Base-by-base conservation (phyloP, 2,888 invertebrate species). In the Melanophora roralis region DNA sequence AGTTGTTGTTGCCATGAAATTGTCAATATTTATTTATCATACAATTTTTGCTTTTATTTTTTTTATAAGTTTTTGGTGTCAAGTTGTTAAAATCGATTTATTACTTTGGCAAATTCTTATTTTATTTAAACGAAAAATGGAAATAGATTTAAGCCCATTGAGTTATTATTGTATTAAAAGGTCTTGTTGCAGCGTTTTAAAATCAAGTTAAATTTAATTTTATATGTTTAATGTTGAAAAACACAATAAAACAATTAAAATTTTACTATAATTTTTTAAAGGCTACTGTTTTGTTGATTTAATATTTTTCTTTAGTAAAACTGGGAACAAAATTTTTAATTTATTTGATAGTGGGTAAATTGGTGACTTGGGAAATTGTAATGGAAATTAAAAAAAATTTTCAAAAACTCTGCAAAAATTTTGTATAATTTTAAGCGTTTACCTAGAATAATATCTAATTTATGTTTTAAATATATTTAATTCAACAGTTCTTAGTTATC, bases 81-180 rank as follows among this genome's bases (percentile, higher is more conserved):
- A 80, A 80, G 80, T 80, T 80, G 80, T 76, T 72, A 72, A 79
- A 80, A 76, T 72, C 80, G 76, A 80, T 80, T 80, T 80, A 80
- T 80, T 72, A 72, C 68, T 72, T 72, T 62, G 72, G 72, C 75
- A 76, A 72, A 79, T 79, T 72, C 75, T 75, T 60, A 62, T 72
- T 79, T 47, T 55, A 49, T 43, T 67, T 79, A 67, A 57, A 6
- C 3, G 3, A 27, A 27, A 27, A 27, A 65, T 21, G 2, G 68
- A 64, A 74, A 14, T 60, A 23, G 57, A 55, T 36, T 49, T 43
- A 62, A 60, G 60, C 49, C 55, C 36, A 72, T 75, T 75, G 71
- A 67, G 62, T 47, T n/a, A 11, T 36, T n/a, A 49, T 47, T 38
- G 11, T 6, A 27, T 27, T 27, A 27, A n/a, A 27, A 43, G 12